Percentiles rank a stretch among this genome's conserved stretches.
phyloP scores from a whole-genome alignment of 2,797 vertebrate genomes.

The Sebastes iracundus region DNA sequence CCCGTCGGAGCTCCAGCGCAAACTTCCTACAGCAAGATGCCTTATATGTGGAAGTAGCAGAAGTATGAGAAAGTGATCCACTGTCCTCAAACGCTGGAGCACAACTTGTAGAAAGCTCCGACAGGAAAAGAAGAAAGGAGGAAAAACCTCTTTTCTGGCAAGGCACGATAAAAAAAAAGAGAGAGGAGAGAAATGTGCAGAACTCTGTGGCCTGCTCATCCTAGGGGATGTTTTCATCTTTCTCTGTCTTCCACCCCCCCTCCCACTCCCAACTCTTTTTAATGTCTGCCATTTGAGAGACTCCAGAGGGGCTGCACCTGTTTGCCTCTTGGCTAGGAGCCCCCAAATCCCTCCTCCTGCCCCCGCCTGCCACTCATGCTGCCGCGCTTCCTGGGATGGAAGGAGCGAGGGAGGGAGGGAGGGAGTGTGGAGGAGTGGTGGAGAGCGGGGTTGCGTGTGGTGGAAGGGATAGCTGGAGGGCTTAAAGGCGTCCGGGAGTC shows the following conservation, averaged over 20 bases:
- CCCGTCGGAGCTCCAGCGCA: constrained; percentile 1
- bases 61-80: constrained; percentile 52
- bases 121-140: constrained; percentile 48
- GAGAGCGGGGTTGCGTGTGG: constrained; percentile 78
- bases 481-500: constrained; percentile 77
- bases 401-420: constrained; percentile 65
- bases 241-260: constrained; percentile 29
- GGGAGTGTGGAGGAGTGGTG: constrained; percentile 45
- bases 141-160: constrained; percentile 57
- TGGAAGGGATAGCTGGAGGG: constrained; percentile 84
- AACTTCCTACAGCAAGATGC: constrained; percentile 8
- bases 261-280: constrained; percentile 71
- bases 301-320: constrained; percentile 88
- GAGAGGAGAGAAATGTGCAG: constrained; percentile 62
- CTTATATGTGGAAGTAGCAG: constrained; percentile 28
- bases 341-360: constrained; percentile 78
- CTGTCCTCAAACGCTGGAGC: constrained; percentile 51
- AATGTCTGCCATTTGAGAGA: constrained; percentile 86
- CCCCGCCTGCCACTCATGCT: constrained; percentile 85
- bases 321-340: constrained; percentile 87
- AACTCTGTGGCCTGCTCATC: constrained; percentile 79
- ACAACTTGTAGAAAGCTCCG: constrained; percentile 58
- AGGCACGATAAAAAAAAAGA: constrained; percentile 52
- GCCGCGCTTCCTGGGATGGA: constrained; percentile 80
- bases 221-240: constrained; percentile 82